Evolutionary conservation across 2,888 invertebrate species (phyloP), one percentile per base, ranked within the genome.

Genomic region (Agrenia bidenticulata): DNA sequence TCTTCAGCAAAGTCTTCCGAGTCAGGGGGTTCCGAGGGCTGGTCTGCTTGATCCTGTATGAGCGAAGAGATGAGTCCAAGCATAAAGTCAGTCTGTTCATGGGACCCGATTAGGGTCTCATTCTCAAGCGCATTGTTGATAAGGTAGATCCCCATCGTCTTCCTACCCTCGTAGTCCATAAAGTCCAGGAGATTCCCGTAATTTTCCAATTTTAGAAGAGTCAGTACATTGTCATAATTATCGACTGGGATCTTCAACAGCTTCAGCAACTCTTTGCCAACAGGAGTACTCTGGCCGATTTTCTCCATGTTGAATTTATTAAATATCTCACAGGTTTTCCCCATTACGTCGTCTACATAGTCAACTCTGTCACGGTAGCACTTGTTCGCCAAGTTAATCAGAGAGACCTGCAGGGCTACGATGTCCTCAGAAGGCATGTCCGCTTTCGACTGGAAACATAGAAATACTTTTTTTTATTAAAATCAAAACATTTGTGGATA

Each of bases 351-450:
- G 80, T 98, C 96, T 1, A 97, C 95, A 78, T 95, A 97, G 80
- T 94, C 92, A 17, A 94, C 88, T 77, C 92, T 86, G 78, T 94
- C 92, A 0, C 95, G 93, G 82, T 99, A 99, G 79, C 97, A 97
- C 78, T 96, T 94, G 78, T 97, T 89, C 0, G 98, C 96, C 70
- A 99, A 83, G 81, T 94, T 94, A 62, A 98, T 87, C 51, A 99
- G 83, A 5, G 98, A 91, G 61, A 97, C 92, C 84, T 99, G 96
- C 62, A 99, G 84, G 7, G 96, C 89, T 19, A 99, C 88, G 79
- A 95, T 94, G 81, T 99, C 98, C 81, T 99, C 98, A 23, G 91
- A 82, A 0, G 96, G 92, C 89, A 99, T 92, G 79, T 97, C 94
- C 67, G 89, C 89, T 51, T 98, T 88, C 68, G 89, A 92, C 87